Percentiles rank a stretch among this genome's conserved stretches.
Conservation (phyloP, 23 tunicate species). For the Phallusia fumigata region DNA sequence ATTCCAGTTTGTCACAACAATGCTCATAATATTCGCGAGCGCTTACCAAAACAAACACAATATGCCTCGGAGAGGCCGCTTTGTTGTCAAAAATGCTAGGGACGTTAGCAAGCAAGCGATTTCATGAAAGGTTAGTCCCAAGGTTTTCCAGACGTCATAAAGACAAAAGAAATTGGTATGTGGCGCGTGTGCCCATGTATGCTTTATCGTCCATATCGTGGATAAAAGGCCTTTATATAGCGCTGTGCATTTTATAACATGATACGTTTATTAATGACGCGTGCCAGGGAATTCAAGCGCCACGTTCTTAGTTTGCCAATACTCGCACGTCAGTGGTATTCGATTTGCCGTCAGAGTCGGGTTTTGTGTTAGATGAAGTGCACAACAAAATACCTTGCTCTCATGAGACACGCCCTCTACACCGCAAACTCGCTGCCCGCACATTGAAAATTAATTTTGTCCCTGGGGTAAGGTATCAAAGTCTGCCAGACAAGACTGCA, state of each 20-base stretch:
- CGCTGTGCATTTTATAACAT: background rate
- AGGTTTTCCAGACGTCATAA: background rate
- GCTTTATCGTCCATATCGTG: background rate
- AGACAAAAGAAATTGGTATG: background rate
- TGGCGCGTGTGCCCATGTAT: background rate
- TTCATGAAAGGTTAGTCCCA: background rate
- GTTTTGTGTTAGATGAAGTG: background rate
- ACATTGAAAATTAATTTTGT: background rate
- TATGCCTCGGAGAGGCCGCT: background rate
- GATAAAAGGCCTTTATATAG: background rate
- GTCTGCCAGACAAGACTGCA: background rate
- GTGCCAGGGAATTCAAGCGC: conserved; percentile 6
- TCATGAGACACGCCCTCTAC: background rate
- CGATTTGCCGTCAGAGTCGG: background rate
- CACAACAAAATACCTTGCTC: background rate
- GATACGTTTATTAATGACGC: background rate
- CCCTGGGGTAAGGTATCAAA: conserved; percentile 1
- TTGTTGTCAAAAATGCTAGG: background rate
- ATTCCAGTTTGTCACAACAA: conserved; percentile 5
- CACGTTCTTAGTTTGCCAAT: background rate
- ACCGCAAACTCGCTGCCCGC: conserved; percentile 1
- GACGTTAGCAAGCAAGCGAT: background rate
- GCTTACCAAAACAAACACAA: conserved; percentile 14
- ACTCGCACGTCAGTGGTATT: background rate
- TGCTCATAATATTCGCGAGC: background rate